Base-by-base conservation (phyloP, 2,888 invertebrate species). In the Drepana falcataria region DNA sequence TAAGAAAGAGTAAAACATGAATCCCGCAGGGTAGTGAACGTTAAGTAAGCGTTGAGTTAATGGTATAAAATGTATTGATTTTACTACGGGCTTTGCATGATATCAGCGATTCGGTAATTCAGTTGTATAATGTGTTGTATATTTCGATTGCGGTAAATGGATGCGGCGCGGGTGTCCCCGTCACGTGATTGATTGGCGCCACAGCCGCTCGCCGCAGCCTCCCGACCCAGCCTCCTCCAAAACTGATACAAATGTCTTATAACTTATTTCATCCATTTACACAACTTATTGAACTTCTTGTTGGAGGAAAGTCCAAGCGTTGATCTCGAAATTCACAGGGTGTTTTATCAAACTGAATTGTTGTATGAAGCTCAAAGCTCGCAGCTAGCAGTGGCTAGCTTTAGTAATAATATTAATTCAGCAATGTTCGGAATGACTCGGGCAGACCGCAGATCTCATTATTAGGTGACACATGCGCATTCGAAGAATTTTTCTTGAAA, bases 171-270 rank as follows among this genome's bases (percentile, higher is more conserved):
- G 57, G 60, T 64, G 72, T 64, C 69, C 58, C 59, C 53, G 53
- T 41, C 49, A 53, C 67, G 69, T 77, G 77, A 77, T 77, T 77
- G 77, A 77, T 77, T 69, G 70, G 65, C 59, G 63, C 58, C 59
- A 63, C 64, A 58, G 62, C 65, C 66, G 60, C 69, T 63, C 60
- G 65, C 73, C 60, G 51, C 61, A 55, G 60, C 58, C 56, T 57
- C 59, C 59, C 58, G 51, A 55, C 44, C 54, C 54, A 56, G 60
- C 55, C 51, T 52, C 52, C 34, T 48, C 55, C 47, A 44, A 7
- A 9, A 44, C 40, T 6, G 44, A 44, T 44, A 44, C 44, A 44
- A 44, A 44, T 44, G 9, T 44, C 44, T 44, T 44, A 44, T 44
- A 44, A 44, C 44, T 44, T 44, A 44, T 44, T 44, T 44, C 44